Conservation (phyloP, 2,113 vertebrate genomes). For the Origma solitaria region DNA sequence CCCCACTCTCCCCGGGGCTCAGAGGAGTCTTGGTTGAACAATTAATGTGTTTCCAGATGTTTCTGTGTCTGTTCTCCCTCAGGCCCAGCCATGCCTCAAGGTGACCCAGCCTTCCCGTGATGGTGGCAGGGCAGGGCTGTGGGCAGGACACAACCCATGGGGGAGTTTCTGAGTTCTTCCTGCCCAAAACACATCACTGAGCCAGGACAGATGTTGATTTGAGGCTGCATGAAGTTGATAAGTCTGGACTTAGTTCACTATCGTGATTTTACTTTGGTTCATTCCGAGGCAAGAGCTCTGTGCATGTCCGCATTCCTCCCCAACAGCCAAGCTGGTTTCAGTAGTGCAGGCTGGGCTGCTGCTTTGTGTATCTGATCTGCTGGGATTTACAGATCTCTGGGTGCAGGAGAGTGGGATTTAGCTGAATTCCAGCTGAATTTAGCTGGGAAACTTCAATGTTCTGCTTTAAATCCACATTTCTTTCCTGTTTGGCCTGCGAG, state of each 20-base stretch:
- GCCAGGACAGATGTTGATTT: not conserved
- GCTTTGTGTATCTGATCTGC: not conserved
- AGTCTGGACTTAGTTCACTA: not conserved
- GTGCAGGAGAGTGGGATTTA: not conserved
- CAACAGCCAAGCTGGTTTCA: accelerated
- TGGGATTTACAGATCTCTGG: not conserved
- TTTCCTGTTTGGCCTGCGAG: not conserved
- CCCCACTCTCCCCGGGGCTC: not conserved
- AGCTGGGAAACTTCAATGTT: not conserved
- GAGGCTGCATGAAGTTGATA: not conserved
- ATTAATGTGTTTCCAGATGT: accelerated
- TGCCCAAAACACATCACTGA: not conserved
- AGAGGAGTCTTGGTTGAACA: not conserved
- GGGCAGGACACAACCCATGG: not conserved
- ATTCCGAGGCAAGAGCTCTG: not conserved
- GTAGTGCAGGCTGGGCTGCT: not conserved
- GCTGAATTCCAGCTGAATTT: not conserved
- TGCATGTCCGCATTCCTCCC: not conserved
- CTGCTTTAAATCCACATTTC: not conserved
- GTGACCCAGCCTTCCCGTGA: not conserved
- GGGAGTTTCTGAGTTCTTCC: not conserved
- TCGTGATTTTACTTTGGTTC: not conserved
- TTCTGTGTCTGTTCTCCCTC: not conserved
- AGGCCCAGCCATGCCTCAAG: accelerated
- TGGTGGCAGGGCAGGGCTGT: not conserved